phyloP scores from a whole-genome alignment of 2,797 vertebrate genomes.

The Semaprochilodus insignis region DNA sequence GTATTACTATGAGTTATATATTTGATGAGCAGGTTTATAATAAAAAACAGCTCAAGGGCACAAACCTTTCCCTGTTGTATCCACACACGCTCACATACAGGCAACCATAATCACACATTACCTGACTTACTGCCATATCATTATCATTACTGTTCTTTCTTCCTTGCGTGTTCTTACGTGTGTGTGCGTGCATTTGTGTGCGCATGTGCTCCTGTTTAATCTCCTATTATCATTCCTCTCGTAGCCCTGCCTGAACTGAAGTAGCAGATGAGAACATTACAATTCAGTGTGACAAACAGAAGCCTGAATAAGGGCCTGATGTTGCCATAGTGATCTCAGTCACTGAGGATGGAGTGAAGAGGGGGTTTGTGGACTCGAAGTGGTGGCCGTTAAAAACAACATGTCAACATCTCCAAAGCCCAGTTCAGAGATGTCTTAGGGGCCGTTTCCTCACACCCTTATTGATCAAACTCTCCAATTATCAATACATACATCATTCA shows the following conservation, averaged over 20 bases:
- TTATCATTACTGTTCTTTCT: neutral
- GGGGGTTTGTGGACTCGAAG: slow-evolving; percentile 21
- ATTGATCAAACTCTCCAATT: slow-evolving; percentile 3
- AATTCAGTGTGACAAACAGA: slow-evolving; percentile 40
- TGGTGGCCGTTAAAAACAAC: neutral
- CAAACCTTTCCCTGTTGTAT: neutral
- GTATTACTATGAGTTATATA: neutral
- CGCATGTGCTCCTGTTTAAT: slow-evolving; percentile 23
- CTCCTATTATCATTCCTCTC: slow-evolving; percentile 45
- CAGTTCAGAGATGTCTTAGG: neutral
- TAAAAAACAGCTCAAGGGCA: neutral
- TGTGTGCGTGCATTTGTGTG: neutral
- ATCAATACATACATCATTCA: neutral
- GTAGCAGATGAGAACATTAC: slow-evolving; percentile 40
- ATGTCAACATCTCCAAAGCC: neutral
- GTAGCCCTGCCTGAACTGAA: slow-evolving; percentile 36
- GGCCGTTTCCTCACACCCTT: neutral
- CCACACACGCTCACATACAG: neutral
- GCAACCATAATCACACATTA: neutral
- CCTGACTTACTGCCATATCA: slow-evolving; percentile 11
- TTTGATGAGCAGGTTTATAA: neutral
- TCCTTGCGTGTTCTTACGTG: neutral
- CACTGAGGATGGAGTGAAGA: slow-evolving; percentile 34
- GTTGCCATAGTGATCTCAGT: slow-evolving; percentile 53
- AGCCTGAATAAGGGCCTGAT: slow-evolving; percentile 24